Evolutionary conservation across 2,113 vertebrate genomes (phyloP), one percentile per base, ranked within the genome.

Genomic region (Hystrix brachyura): DNA sequence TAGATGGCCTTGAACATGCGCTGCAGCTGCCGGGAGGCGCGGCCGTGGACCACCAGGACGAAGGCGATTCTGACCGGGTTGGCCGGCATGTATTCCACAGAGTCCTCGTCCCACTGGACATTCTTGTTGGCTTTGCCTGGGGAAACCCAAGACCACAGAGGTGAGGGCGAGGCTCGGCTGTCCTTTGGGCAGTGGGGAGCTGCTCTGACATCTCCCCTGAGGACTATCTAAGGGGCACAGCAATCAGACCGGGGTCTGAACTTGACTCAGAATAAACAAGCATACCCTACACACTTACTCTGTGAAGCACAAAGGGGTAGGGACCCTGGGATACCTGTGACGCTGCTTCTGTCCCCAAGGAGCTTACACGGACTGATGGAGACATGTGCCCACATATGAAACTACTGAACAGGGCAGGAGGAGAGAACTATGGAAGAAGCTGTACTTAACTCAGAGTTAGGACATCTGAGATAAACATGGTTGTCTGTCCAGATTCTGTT

Each of bases 1-100:
- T 99, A 99, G 98, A 99, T 99, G 98, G 99, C 99, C 99, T 99
- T 99, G 98, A 99, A 99, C 99, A 99, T 99, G 97, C 99, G 99
- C 34, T 99, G 99, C 82, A 99, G 99, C 98, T 99, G 99, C 91
- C 99, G 99, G 4, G 99, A 99, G 62, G 99, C 99, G 48, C 99
- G 99, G 91, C 99, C 99, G 46, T 99, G 99, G 87, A 99, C 99
- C 98, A 99, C 99, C 98, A 99, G 98, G 95, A 99, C 99, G 94
- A 99, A 99, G n/a, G 99, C 99, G 86, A 99, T 99, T 95, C 99
- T 98, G 92, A 99, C 99, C 0, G 99, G 99, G 96, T 99, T 99
- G 19, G 98, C 96, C 4, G 99, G 99, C 97, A 99, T 97, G 84
- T 98, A 99, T 85, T 99, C 99, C 95, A 99, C 98, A 0, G 99